These are phyloP conservation scores for Erythrolamprus reginae DNA, from an alignment of 2,113 vertebrate genomes.

Conservation along the genomic window DNA sequence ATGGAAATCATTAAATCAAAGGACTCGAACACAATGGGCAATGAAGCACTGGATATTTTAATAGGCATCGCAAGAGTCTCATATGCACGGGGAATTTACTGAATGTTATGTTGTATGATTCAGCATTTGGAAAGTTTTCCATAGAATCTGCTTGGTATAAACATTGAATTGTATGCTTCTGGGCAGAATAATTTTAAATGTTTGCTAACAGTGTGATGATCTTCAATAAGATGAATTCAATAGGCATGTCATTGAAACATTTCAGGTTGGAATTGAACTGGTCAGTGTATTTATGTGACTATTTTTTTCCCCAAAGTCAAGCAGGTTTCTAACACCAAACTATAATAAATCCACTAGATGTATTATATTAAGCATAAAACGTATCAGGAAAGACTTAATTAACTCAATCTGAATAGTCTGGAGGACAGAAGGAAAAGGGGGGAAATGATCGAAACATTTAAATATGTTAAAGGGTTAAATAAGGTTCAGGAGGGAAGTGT, in stretches of 20 bases:
- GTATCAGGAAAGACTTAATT: no score
- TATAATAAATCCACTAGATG: neutral
- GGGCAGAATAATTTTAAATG: slow-evolving; percentile 33
- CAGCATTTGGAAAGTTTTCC: slow-evolving; percentile 61
- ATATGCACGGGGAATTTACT: slow-evolving; percentile 46
- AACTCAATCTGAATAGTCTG: no score
- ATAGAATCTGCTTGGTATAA: slow-evolving; percentile 54
- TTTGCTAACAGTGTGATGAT: slow-evolving; percentile 38
- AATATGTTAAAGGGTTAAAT: no score
- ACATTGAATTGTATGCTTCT: slow-evolving; percentile 56
- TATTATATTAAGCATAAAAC: no score
- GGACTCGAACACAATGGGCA: slow-evolving; percentile 63
- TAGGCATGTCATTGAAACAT: neutral
- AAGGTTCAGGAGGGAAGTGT: no score
- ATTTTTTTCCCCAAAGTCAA: neutral
- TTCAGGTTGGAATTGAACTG: neutral
- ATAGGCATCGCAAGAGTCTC: slow-evolving; percentile 58
- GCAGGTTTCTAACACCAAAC: neutral
- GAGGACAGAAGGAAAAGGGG: no score
- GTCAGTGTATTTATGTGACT: neutral
- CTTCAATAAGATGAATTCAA: slow-evolving; percentile 45
- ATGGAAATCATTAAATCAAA: slow-evolving; percentile 67
- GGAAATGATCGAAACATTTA: no score
- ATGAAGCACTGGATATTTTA: slow-evolving; percentile 63
- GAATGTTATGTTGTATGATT: slow-evolving; percentile 43